Conservation (phyloP, 2,797 vertebrate species). For the Gymnocypris eckloni region DNA sequence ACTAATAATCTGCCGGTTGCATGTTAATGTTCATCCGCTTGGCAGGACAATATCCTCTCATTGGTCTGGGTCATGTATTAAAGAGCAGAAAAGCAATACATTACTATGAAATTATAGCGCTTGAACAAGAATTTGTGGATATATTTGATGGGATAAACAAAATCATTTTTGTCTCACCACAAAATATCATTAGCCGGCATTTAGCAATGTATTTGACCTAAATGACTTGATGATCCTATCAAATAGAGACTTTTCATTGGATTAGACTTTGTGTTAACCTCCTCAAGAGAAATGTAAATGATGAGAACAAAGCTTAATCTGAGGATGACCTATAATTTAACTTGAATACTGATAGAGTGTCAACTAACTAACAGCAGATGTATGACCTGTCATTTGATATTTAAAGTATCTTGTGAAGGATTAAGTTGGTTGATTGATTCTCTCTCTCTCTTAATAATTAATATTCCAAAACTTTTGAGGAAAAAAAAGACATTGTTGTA, state of each 20-base stretch:
- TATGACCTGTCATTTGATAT: neutral
- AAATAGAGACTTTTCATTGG: slow-evolving; percentile 46
- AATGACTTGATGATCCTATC: slow-evolving; percentile 34
- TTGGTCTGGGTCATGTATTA: slow-evolving; percentile 28
- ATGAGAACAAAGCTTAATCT: slow-evolving; percentile 65
- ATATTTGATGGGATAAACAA: slow-evolving; percentile 18
- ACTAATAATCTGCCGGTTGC: neutral
- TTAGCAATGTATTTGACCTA: slow-evolving; percentile 38
- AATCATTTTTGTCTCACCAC: slow-evolving; percentile 2
- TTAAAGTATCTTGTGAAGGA: neutral
- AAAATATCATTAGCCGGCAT: slow-evolving; percentile 35
- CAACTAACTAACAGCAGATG: slow-evolving; percentile 5
- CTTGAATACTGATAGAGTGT: slow-evolving; percentile 38
- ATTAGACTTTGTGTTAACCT: slow-evolving; percentile 61
- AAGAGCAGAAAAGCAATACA: neutral
- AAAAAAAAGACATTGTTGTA: neutral
- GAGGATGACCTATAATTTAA: slow-evolving; percentile 63
- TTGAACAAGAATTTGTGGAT: neutral
- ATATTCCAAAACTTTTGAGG: neutral
- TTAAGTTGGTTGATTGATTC: neutral
- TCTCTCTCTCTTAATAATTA: neutral
- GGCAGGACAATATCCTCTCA: slow-evolving; percentile 1
- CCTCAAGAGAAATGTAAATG: slow-evolving; percentile 58
- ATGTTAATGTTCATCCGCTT: slow-evolving; percentile 18
- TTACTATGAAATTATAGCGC: neutral